Evolutionary conservation across 2,797 vertebrate species (phyloP).

Genomic region (Sphenopsis melanotis): DNA sequence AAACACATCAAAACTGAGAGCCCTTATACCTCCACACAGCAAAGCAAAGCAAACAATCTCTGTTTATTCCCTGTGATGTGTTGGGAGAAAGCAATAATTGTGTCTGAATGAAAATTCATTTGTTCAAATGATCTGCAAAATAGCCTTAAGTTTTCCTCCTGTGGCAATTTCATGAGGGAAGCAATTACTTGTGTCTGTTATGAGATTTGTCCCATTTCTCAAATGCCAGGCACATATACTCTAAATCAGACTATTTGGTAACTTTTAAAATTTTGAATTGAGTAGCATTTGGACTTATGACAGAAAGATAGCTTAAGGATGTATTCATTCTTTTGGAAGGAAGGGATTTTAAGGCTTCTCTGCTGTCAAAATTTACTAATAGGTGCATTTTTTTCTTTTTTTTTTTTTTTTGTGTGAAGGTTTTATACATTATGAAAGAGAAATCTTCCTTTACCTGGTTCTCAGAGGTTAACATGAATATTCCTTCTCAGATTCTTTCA

Average conservation of each 20-base stretch:
- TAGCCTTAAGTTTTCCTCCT: neutral
- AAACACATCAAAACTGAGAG: neutral
- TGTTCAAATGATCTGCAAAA: neutral
- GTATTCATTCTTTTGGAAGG: neutral
- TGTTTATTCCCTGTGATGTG: neutral
- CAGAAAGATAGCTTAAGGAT: neutral
- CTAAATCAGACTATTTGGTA: neutral
- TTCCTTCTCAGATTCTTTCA: neutral
- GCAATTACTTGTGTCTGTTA: neutral
- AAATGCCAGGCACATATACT: neutral
- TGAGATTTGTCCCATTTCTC: neutral
- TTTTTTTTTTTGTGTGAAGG: neutral
- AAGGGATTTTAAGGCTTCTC: neutral
- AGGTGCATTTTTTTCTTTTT: neutral
- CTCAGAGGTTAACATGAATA: neutral
- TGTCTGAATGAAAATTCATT: neutral
- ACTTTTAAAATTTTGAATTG: neutral
- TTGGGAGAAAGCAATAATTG: neutral
- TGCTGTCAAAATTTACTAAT: neutral
- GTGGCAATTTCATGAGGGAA: neutral
- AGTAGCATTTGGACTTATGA: neutral
- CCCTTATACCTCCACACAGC: neutral
- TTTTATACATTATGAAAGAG: neutral
- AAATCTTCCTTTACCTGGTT: neutral
- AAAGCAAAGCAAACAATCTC: neutral